Evolutionary conservation across 2,888 invertebrate species (phyloP).

Genomic region (Sarcophaga subvicina): DNA sequence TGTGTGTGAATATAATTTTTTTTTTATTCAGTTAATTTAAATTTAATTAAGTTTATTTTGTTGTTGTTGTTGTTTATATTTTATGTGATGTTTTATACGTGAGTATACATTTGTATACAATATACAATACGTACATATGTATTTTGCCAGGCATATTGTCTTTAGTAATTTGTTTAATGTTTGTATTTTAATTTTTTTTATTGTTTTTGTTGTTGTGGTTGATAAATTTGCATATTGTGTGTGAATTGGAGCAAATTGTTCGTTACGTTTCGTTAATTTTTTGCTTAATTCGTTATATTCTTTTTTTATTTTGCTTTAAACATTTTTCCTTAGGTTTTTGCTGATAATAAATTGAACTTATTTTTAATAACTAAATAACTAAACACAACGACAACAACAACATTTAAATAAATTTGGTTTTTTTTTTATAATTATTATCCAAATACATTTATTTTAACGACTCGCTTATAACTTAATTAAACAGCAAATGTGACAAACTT

Average conservation of each 20-base stretch:
- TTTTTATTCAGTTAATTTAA: constrained; percentile 52
- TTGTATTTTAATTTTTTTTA: not conserved
- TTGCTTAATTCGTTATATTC: not conserved
- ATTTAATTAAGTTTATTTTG: constrained; percentile 60
- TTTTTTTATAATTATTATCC: too few relatives aligned
- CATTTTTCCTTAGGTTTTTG: not conserved
- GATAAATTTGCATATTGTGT: constrained; percentile 66
- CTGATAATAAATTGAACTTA: constrained; percentile 8
- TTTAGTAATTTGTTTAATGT: constrained; percentile 41
- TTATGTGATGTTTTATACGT: constrained; percentile 17
- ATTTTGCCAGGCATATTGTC: constrained; percentile 4
- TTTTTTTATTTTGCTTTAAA: constrained; percentile 11
- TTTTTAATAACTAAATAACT: not conserved
- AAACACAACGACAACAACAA: too few relatives aligned
- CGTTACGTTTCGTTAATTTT: constrained; percentile 66
- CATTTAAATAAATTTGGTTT: too few relatives aligned
- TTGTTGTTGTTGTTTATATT: constrained; percentile 13
- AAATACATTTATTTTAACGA: too few relatives aligned
- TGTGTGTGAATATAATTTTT: not conserved
- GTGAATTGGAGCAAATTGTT: constrained; percentile 68
- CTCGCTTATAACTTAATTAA: too few relatives aligned
- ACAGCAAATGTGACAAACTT: too few relatives aligned
- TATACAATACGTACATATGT: too few relatives aligned
- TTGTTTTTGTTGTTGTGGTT: constrained; percentile 46
- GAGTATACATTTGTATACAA: too few relatives aligned